phyloP scores from a whole-genome alignment of 2,888 invertebrate genomes.

The Dryadula phaetusa region DNA sequence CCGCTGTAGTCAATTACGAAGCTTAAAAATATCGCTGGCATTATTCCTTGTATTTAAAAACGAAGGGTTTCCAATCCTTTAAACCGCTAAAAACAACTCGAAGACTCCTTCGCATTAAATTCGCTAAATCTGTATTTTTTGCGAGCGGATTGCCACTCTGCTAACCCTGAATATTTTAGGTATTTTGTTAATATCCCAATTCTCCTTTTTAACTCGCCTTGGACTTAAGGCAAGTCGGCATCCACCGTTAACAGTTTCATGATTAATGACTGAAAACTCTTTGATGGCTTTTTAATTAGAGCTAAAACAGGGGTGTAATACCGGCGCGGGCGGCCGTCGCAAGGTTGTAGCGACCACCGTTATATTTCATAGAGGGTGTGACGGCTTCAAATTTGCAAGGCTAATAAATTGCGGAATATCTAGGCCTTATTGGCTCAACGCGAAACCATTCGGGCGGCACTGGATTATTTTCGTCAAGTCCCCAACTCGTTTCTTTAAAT shows the following conservation, averaged over 20 bases:
- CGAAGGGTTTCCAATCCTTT: constrained; percentile 75
- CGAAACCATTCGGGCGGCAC: constrained; percentile 69
- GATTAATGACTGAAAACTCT: constrained; percentile 85
- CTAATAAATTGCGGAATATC: constrained; percentile 83
- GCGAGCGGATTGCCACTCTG: constrained; percentile 72
- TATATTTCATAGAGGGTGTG: constrained; percentile 80
- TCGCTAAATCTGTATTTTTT: constrained; percentile 72
- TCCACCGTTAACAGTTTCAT: constrained; percentile 84
- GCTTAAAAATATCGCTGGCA: constrained; percentile 76
- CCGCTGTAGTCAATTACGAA: constrained; percentile 75
- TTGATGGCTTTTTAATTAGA: constrained; percentile 85
- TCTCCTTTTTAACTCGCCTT: constrained; percentile 71
- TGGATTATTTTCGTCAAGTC: constrained; percentile 74
- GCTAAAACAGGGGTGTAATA: constrained; percentile 83
- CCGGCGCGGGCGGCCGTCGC: constrained; percentile 63
- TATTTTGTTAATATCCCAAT: constrained; percentile 81
- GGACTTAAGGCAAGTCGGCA: constrained; percentile 75
- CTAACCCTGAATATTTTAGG: constrained; percentile 79
- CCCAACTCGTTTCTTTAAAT: constrained; percentile 59
- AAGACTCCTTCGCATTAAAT: constrained; percentile 71
- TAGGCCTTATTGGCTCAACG: constrained; percentile 81
- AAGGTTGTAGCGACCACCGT: constrained; percentile 74
- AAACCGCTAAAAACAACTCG: constrained; percentile 75
- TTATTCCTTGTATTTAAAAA: constrained; percentile 68
- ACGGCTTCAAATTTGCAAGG: constrained; percentile 80